phyloP scores from a whole-genome alignment of 2,113 vertebrate species.

The Rhinogobius similis region DNA sequence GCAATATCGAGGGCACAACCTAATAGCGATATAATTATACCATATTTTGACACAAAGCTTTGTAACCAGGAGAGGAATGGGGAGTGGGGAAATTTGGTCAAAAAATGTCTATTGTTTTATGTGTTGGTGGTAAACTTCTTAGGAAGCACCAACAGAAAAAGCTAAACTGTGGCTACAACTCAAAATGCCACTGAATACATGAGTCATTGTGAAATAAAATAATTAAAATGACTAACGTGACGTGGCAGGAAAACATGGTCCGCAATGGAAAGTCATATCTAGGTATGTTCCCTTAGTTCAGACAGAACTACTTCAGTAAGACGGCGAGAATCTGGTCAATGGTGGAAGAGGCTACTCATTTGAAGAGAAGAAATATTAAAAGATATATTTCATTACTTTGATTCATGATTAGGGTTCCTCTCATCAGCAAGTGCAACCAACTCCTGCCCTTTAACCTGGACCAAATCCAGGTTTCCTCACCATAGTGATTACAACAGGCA shows the following conservation, averaged over 20 bases:
- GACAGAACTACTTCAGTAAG: background rate
- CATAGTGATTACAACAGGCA: no score
- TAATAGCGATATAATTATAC: constrained; percentile 39
- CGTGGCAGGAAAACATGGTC: constrained; percentile 67
- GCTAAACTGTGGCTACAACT: background rate
- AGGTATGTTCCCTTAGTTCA: background rate
- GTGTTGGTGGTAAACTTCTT: background rate
- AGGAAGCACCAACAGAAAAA: background rate
- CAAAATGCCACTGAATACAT: constrained; percentile 62
- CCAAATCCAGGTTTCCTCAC: no score
- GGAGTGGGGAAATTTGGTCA: constrained; percentile 64
- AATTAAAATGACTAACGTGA: no score
- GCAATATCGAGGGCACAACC: constrained; percentile 63
- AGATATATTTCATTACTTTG: background rate
- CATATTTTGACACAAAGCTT: constrained; percentile 38
- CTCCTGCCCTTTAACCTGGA: no score
- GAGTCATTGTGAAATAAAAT: no score
- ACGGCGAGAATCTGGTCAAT: background rate
- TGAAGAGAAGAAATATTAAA: background rate
- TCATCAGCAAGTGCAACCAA: no score
- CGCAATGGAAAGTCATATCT: constrained; percentile 58
- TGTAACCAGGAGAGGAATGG: constrained; percentile 26
- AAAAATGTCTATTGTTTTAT: constrained; percentile 53
- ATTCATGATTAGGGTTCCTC: background rate
- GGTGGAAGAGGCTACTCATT: background rate